Evolutionary conservation across 2,113 vertebrate species (phyloP).

Genomic region (Cyphomyrus discorhynchus): DNA sequence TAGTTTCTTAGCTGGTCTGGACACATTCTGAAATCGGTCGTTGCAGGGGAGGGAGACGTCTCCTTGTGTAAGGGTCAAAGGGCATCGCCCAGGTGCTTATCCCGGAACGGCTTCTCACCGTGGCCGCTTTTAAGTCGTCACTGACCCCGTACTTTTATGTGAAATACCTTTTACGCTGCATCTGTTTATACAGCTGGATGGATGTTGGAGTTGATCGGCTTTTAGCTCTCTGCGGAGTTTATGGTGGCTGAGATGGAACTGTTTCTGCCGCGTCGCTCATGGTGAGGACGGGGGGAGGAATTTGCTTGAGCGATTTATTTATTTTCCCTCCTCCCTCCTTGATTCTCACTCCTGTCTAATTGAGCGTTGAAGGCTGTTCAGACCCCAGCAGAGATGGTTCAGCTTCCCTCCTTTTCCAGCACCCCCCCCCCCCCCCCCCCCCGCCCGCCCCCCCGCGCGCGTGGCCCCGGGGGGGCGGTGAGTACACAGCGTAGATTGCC

Average conservation of each 20-base stretch:
- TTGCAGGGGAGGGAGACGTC: neutral
- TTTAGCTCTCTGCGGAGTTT: neutral
- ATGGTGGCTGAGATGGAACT: neutral
- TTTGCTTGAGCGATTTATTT: neutral
- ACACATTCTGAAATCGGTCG: neutral
- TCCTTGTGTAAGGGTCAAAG: neutral
- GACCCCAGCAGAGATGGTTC: neutral
- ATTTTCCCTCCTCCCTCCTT: neutral
- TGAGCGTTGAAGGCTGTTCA: neutral
- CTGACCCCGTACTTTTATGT: neutral
- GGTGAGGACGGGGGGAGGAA: neutral
- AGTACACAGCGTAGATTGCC: too few relatives aligned
- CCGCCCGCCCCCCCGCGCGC: too few relatives aligned
- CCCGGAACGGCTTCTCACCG: neutral
- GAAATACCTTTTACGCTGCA: neutral
- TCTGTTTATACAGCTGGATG: neutral
- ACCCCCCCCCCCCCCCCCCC: too few relatives aligned
- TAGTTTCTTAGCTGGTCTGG: neutral
- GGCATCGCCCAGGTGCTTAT: neutral
- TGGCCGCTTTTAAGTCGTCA: neutral
- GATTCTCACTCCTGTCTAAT: neutral
- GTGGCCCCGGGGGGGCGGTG: too few relatives aligned
- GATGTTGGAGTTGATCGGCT: neutral
- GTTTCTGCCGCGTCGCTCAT: neutral
- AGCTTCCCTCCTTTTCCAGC: neutral